These are phyloP conservation scores for Agelas oroides DNA, from an alignment of 37 sponge, comb jelly and placozoan genomes.

Conservation along the genomic window DNA sequence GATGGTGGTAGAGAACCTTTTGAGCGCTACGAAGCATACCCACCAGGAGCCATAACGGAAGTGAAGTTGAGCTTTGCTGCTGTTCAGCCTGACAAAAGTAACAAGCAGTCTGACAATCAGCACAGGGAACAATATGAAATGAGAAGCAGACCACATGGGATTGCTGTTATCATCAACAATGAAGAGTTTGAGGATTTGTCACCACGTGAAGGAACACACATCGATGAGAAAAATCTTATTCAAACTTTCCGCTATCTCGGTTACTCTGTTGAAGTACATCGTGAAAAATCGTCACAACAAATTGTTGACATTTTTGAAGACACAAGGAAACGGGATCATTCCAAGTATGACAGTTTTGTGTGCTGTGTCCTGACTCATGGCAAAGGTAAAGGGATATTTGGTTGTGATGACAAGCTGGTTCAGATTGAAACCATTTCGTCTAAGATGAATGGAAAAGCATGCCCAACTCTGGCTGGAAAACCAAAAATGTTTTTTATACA, in stretches of 20 bases:
- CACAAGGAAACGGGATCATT: conserved; percentile 41
- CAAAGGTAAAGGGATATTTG: conserved; percentile 56
- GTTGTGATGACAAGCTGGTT: conserved; percentile 65
- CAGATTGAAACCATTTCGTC: conserved; percentile 31
- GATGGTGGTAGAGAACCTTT: background rate
- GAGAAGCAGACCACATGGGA: conserved; percentile 67
- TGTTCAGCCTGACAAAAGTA: background rate
- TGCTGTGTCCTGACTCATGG: conserved; percentile 93
- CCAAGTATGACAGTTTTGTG: conserved; percentile 76
- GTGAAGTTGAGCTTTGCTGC: background rate
- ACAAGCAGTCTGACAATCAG: background rate
- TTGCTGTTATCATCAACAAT: conserved; percentile 82
- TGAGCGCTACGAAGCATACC: background rate
- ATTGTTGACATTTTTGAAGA: conserved; percentile 46
- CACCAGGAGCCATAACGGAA: background rate
- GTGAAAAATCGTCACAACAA: background rate
- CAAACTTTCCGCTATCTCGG: conserved; percentile 50
- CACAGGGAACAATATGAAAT: conserved; percentile 40
- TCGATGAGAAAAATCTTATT: conserved; percentile 50
- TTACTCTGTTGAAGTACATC: conserved; percentile 54
- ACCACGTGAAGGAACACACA: conserved; percentile 25
- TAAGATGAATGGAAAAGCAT: conserved; percentile 33
- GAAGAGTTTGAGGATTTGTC: conserved; percentile 38
- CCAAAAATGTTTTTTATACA: conserved; percentile 93
- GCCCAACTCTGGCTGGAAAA: conserved; percentile 62